Evolutionary conservation across 2,113 vertebrate species (phyloP).

Genomic region (Promerops cafer): DNA sequence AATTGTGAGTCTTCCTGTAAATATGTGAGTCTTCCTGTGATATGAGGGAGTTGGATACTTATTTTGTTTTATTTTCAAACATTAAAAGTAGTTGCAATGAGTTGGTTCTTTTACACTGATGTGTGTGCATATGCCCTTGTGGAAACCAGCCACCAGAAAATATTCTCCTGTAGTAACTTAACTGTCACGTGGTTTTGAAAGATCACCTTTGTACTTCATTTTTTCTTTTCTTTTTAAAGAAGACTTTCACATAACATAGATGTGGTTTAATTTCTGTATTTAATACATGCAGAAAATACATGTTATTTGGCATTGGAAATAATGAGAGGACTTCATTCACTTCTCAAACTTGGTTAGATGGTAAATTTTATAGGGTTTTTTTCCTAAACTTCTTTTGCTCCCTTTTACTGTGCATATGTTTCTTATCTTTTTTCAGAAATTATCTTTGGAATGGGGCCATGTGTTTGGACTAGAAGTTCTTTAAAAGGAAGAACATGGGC

Average conservation of each 20-base stretch:
- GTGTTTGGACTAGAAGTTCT: background rate
- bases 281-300: background rate
- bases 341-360: background rate
- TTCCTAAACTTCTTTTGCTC: background rate
- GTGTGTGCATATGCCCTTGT: accelerated
- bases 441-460: background rate
- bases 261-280: background rate
- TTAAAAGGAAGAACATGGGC: background rate
- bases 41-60: background rate
- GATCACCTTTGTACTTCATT: background rate
- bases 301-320: background rate
- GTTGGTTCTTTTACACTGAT: background rate
- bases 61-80: background rate
- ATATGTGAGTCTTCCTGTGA: background rate
- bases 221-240: background rate
- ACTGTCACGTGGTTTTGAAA: background rate
- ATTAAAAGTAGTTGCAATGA: background rate
- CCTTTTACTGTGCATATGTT: background rate
- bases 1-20: background rate
- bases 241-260: background rate
- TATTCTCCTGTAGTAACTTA: background rate
- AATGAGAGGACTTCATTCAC: background rate
- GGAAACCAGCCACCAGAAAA: background rate
- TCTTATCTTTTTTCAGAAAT: background rate
- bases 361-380: background rate